Evolutionary conservation across 1,140 invertebrate genomes (phyloP), one percentile per base, ranked within the genome.

Genomic region (Melitaea cinxia): DNA sequence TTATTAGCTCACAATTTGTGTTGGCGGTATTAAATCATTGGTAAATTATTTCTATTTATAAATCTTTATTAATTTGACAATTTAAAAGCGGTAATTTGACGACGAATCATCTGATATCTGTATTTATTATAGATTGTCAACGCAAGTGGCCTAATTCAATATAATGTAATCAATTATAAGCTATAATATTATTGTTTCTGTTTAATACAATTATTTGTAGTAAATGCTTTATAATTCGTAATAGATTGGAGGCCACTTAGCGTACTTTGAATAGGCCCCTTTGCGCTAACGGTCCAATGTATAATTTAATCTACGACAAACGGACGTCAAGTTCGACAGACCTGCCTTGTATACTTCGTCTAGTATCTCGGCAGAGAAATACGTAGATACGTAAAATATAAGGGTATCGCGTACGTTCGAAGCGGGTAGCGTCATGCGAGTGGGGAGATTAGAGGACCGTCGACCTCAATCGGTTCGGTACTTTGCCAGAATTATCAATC

Each of bases 81-180:
- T 37, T 26, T 56, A 17, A 21, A 49, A 67, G 42, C 61, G 53
- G 63, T 72, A 70, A 68, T 76, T 65, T 56, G 69, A 73, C 76
- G 71, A 78, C 55, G 66, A 73, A 73, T 75, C 63, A 60, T 53
- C 54, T 63, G 52, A 69, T 65, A 70, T 53, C 59, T 60, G 65
- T 55, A 65, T 64, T 67, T 52, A 61, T 56, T 62, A n/a, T n/a
- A 70, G 69, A 70, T 75, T 72, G 76, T 73, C 53, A 70, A 70
- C 73, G 76, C 72, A 68, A 66, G 73, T 75, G 73, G 73, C 70
- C 70, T 72, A 72, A 66, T 66, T 69, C 52, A 57, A 69, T 50
- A 64, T n/a, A 35, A 66, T 66, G 66, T 72, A 58, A 66, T 66
- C 42, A 42, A 67, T 24, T 37, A 50, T 52, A 65, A 52, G 56